Base-by-base conservation (phyloP, 1,140 invertebrate genomes). In the Alviniconcha marisindica region DNA sequence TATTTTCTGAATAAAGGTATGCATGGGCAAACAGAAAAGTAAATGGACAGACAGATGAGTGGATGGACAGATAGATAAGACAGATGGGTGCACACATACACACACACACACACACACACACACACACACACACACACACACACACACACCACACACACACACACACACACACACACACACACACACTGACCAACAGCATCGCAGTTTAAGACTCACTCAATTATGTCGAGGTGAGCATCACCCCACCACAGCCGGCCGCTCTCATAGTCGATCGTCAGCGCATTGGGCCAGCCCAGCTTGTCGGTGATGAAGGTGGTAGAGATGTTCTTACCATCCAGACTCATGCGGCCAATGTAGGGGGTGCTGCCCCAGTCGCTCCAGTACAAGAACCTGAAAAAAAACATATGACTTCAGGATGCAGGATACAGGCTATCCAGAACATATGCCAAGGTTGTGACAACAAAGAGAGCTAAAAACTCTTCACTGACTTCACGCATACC, bases 211-310 rank as follows among this genome's bases (percentile, higher is more conserved):
- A 93, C 94, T 90, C 90, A 99, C 36, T 98, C 98, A 44, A 99
- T 99, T 87, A 99, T 99, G 93, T 99, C 98, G 38, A 99, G 94
- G 95, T 99, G 99, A 86, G 98, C 99, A 92, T 99, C 99, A 0
- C 98, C 98, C 96, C 97, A 99, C 93, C 92, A 93, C 38, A 93
- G 95, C 87, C 96, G 95, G 87, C 99, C 96, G 3, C 97, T 98
- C 90, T 99, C 98, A 91, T 98, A 99, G 90, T 99, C 99, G 76
- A 99, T 97, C 0, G 98, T 98, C 0, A 99, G 91, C 3, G 98
- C 98, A 93, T 99, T 99, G 0, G 99, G 98, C 98, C 98, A 99
- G 24, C 98, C 98, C 28, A 99, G 96, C 88, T 98, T 98, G 82
- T 99, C 97, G 18, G 96, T 98, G 10, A 99, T 94, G 85, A 99